phyloP scores from a whole-genome alignment of 2,888 invertebrate species.

The Melanchra persicariae region DNA sequence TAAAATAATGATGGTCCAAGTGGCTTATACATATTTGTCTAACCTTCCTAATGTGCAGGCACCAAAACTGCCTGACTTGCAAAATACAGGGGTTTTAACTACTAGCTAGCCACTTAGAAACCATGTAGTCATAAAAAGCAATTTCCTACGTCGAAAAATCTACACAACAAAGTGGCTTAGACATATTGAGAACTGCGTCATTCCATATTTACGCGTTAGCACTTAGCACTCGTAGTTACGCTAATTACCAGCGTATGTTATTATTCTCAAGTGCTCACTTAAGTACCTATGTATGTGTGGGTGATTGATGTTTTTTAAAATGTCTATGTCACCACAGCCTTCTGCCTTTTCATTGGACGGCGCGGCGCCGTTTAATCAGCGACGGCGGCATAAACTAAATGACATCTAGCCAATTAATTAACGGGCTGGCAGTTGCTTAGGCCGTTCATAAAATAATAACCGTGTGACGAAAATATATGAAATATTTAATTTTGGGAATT shows the following conservation, averaged over 20 bases:
- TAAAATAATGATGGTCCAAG: background rate
- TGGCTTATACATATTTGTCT: no score
- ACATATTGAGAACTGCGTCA: slow-evolving; percentile 23
- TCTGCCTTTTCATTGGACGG: no score
- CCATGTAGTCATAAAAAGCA: background rate
- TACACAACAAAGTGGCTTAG: background rate
- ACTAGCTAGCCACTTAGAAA: background rate
- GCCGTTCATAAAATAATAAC: no score
- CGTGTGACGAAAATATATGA: no score
- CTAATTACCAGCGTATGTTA: slow-evolving; percentile 43
- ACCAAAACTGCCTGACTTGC: background rate
- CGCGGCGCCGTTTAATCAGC: no score
- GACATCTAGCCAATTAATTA: no score
- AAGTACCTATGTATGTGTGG: background rate
- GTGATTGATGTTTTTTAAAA: slow-evolving; percentile 17
- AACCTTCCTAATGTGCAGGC: background rate
- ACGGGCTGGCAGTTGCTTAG: no score
- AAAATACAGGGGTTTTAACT: background rate
- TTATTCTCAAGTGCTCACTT: slow-evolving; percentile 19
- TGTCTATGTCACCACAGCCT: no score
- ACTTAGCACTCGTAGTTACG: slow-evolving; percentile 32
- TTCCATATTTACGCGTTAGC: slow-evolving; percentile 33
- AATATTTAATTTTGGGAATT: no score
- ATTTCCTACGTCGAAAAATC: slow-evolving; percentile 8
- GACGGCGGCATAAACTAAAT: no score